Percentiles rank a stretch among this genome's conserved stretches.
phyloP scores from a whole-genome alignment of 2,888 invertebrate species.

The Sarcophaga rosellei region DNA sequence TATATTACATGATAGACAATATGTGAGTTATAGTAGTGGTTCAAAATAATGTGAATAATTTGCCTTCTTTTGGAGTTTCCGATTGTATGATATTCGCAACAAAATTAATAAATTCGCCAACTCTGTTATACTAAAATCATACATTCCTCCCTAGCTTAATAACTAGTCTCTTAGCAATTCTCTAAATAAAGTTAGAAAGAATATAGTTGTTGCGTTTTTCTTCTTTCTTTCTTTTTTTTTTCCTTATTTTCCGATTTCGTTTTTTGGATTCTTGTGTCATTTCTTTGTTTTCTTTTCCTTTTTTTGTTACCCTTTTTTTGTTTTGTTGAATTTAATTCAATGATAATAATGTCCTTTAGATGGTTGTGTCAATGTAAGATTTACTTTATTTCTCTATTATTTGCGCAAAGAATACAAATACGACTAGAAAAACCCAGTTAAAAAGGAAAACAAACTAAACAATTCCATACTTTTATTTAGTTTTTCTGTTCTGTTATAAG shows the following conservation, averaged over 20 bases:
- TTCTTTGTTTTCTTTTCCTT: conserved; percentile 13
- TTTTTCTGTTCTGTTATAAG: conserved; percentile 29
- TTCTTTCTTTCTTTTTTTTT: neutral
- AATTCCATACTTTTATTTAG: conserved; percentile 40
- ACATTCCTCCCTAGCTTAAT: too few relatives aligned
- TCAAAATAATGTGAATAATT: too few relatives aligned
- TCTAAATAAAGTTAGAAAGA: conserved; percentile 23
- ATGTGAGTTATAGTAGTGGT: too few relatives aligned
- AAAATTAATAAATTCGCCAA: too few relatives aligned
- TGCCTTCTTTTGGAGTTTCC: too few relatives aligned
- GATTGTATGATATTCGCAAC: too few relatives aligned
- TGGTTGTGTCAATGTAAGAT: conserved; percentile 61
- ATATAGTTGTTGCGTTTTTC: neutral
- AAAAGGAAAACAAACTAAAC: neutral
- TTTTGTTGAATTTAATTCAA: conserved; percentile 56
- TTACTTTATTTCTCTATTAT: conserved; percentile 10
- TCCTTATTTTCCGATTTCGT: neutral
- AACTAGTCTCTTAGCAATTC: conserved; percentile 41
- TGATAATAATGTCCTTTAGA: conserved; percentile 63
- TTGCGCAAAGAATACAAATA: neutral
- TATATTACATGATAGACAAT: too few relatives aligned
- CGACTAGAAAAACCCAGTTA: too few relatives aligned
- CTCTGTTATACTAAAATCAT: too few relatives aligned
- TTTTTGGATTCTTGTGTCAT: neutral
- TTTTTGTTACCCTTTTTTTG: conserved; percentile 3